These are phyloP conservation scores for Crotalus horridus DNA, from an alignment of 2,113 vertebrate species.

Conservation along the genomic window DNA sequence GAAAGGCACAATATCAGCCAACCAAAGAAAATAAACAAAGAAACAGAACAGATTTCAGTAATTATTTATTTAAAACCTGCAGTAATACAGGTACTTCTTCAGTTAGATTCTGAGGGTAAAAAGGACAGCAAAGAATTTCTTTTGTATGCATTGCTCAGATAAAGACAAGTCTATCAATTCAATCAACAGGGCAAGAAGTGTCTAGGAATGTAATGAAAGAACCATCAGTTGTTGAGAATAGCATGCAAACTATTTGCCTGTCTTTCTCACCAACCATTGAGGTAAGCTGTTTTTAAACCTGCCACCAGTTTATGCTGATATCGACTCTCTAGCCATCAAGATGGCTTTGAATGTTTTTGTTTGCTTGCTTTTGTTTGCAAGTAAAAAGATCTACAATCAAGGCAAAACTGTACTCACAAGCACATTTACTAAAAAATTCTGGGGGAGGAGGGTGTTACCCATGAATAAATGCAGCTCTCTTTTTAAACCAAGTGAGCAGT, in stretches of 20 bases:
- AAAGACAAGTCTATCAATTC: background rate
- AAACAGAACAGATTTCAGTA: background rate
- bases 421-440: background rate
- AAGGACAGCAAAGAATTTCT: background rate
- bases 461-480: background rate
- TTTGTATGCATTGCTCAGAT: background rate
- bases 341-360: background rate
- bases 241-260: background rate
- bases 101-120: background rate
- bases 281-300: background rate
- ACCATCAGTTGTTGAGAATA: background rate
- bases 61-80: background rate
- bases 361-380: background rate
- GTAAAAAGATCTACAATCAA: background rate
- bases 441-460: background rate
- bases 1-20: background rate
- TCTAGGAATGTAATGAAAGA: background rate
- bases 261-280: background rate
- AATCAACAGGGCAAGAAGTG: background rate
- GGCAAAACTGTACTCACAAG: background rate
- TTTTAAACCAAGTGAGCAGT: constrained; percentile 32
- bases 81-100: background rate
- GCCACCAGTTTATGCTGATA: background rate
- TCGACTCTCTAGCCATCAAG: background rate
- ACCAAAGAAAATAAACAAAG: background rate